A percentile compares a stretch with the other conserved stretches of the same genome.
phyloP scores from a whole-genome alignment of 2,888 invertebrate species.

The Catocala sponsa region DNA sequence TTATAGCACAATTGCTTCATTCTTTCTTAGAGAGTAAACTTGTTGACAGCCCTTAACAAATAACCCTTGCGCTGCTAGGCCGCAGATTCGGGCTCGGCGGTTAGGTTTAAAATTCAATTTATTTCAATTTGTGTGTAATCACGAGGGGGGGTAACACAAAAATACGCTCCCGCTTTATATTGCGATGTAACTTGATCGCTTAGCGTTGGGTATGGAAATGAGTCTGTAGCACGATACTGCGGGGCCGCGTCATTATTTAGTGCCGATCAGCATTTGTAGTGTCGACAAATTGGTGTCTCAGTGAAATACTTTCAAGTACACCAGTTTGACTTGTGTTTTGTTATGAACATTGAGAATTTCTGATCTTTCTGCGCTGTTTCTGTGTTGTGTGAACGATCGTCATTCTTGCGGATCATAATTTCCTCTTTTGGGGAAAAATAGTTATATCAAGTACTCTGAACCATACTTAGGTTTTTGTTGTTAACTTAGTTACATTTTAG shows the following conservation, averaged over 20 bases:
- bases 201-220: conserved; percentile 70
- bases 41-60: conserved; percentile 70
- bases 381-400: no score
- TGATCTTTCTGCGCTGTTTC: no score
- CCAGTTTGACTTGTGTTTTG: background rate
- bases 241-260: conserved; percentile 38
- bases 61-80: conserved; percentile 73
- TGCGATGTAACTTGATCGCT: conserved; percentile 68
- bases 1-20: conserved; percentile 9
- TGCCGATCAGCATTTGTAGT: conserved; percentile 28
- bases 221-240: conserved; percentile 37
- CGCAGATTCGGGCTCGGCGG: conserved; percentile 67
- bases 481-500: no score
- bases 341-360: background rate
- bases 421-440: no score
- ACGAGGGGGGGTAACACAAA: conserved; percentile 78
- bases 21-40: conserved; percentile 21
- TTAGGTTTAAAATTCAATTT: conserved; percentile 87
- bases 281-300: conserved; percentile 6
- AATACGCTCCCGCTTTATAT: conserved; percentile 76
- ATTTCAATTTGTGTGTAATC: conserved; percentile 87
- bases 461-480: no score
- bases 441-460: no score
- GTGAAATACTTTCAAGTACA: background rate
- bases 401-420: no score